phyloP scores from a whole-genome alignment of 2,797 vertebrate species.

The Myiotriccus ornatus region DNA sequence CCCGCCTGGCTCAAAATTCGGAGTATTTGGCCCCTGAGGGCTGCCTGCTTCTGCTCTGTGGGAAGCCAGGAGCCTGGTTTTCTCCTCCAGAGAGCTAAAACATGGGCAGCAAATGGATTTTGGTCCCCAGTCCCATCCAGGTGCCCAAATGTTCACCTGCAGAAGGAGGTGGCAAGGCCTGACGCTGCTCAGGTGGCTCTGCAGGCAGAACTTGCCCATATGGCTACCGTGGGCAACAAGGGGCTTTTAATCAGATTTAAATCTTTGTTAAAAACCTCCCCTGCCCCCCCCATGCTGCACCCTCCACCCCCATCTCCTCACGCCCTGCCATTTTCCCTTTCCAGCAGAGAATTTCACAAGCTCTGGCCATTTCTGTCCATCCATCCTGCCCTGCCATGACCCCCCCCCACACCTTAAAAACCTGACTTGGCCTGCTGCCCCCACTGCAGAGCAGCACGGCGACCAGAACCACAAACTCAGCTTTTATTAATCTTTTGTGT shows the following conservation, averaged over 20 bases:
- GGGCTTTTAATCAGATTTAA: background rate
- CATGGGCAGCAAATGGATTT: background rate
- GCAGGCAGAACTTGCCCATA: background rate
- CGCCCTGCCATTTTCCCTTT: conserved; percentile 18
- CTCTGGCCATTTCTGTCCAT: background rate
- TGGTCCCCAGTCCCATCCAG: background rate
- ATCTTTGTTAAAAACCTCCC: conserved; percentile 24
- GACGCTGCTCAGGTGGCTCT: background rate
- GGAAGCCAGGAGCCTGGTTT: background rate
- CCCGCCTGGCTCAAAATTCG: background rate
- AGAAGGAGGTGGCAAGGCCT: background rate
- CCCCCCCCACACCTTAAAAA: background rate
- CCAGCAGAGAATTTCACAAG: conserved; percentile 20
- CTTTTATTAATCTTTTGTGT: no score
- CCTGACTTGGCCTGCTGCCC: background rate
- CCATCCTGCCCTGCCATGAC: background rate
- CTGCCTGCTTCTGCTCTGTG: background rate
- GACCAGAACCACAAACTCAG: background rate
- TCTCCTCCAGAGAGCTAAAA: background rate
- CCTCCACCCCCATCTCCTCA: rapidly evolving
- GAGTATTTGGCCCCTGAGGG: background rate
- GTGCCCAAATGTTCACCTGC: background rate
- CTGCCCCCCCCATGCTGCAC: no score
- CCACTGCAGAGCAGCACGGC: background rate
- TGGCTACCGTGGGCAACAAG: background rate